Conservation (phyloP, 1,140 invertebrate species). For the Galleria mellonella region DNA sequence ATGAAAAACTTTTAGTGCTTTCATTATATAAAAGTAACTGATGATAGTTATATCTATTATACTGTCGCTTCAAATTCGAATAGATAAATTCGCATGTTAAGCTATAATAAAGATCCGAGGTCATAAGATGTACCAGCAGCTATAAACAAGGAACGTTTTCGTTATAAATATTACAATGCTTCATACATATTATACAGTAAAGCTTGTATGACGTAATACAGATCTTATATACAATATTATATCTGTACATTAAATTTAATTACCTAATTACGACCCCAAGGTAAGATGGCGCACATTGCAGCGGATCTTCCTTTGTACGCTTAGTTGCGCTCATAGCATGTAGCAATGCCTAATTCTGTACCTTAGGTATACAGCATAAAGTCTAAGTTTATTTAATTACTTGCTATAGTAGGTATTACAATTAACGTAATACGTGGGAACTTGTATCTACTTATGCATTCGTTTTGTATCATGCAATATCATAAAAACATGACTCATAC, state of each 20-base stretch:
- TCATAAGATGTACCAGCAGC: no score
- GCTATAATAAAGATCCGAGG: no score
- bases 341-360: neutral
- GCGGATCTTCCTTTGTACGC: conserved; percentile 1
- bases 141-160: no score
- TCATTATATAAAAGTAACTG: no score
- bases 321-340: neutral
- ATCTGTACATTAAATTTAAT: neutral
- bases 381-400: neutral
- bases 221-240: neutral
- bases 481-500: conserved; percentile 15
- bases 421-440: conserved; percentile 4
- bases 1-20: no score
- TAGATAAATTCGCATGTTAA: no score
- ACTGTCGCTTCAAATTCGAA: no score
- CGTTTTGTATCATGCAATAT: conserved; percentile 10
- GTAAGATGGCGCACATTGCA: neutral
- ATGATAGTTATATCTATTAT: no score
- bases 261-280: neutral
- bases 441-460: neutral
- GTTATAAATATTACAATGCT: no score
- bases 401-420: neutral
- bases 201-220: neutral
- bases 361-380: neutral
- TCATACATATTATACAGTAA: neutral